Conservation (phyloP, 2,888 invertebrate species). For the Pachliopta kotzebuea region DNA sequence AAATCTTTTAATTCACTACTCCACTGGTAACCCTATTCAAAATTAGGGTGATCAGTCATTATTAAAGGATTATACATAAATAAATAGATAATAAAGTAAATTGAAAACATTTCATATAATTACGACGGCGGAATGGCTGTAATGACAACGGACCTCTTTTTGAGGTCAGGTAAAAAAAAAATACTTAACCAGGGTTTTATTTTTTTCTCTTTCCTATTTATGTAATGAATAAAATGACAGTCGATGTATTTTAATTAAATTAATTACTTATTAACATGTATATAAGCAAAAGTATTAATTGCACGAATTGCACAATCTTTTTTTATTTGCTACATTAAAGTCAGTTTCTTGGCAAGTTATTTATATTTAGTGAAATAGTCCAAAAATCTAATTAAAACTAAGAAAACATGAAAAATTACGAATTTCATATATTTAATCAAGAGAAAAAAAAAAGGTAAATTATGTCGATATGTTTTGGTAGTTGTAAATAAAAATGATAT, state of each 20-base stretch:
- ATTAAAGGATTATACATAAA: slow-evolving; percentile 72
- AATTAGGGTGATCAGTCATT: slow-evolving; percentile 59
- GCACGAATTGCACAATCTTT: too few species aligned
- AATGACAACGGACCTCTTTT: slow-evolving; percentile 73
- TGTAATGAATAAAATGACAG: background rate
- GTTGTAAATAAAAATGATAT: background rate
- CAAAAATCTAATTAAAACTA: too few species aligned
- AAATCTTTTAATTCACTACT: slow-evolving; percentile 34
- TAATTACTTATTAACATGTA: too few species aligned
- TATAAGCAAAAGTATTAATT: too few species aligned
- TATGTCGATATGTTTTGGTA: background rate
- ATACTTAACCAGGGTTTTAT: background rate
- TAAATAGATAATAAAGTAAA: slow-evolving; percentile 79
- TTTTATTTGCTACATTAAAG: too few species aligned
- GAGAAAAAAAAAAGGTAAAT: too few species aligned
- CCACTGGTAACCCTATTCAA: slow-evolving; percentile 43
- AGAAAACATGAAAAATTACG: too few species aligned
- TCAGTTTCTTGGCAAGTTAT: too few species aligned
- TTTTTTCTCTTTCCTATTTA: background rate
- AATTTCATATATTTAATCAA: too few species aligned
- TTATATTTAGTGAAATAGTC: too few species aligned
- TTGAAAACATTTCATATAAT: slow-evolving; percentile 69
- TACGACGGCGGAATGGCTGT: slow-evolving; percentile 54
- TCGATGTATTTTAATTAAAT: background rate
- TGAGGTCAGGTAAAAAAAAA: slow-evolving; percentile 29